Conservation (phyloP, 2,797 vertebrate species). For the Sarcophilus harrisii region DNA sequence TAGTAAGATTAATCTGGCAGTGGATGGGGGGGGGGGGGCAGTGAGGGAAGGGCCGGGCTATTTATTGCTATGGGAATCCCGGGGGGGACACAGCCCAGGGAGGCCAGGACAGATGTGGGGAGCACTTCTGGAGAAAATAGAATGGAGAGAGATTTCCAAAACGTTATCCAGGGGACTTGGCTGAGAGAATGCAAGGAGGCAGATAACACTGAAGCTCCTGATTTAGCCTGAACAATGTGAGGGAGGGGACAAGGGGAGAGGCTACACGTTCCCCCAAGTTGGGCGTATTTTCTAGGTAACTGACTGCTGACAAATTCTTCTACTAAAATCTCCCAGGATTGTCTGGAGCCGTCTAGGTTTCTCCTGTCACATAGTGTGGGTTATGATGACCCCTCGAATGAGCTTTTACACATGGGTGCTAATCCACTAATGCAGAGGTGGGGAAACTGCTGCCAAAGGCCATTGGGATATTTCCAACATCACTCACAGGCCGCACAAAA, state of each 20-base stretch:
- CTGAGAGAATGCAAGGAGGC: not conserved
- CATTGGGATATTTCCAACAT: no score
- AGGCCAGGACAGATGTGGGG: not conserved
- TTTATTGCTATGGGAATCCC: not conserved
- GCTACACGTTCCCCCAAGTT: not conserved
- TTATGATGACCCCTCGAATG: no score
- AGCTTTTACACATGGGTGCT: no score
- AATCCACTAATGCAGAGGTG: no score
- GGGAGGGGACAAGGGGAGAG: not conserved
- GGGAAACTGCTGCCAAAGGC: no score
- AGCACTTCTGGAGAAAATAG: not conserved
- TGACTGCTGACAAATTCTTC: not conserved
- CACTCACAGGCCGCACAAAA: no score
- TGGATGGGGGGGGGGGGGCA: not conserved
- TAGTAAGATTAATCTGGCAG: not conserved
- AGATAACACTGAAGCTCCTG: not conserved
- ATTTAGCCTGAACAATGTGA: not conserved
- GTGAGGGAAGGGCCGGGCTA: not conserved
- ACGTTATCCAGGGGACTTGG: not conserved
- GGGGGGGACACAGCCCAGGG: not conserved
- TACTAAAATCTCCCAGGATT: not conserved
- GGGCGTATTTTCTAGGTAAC: not conserved
- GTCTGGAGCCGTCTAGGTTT: not conserved
- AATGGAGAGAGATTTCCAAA: not conserved
- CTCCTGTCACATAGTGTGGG: not conserved